Evolutionary conservation across 2,797 vertebrate species (phyloP), one percentile per base, ranked within the genome.

Genomic region (Echiichthys vipera): DNA sequence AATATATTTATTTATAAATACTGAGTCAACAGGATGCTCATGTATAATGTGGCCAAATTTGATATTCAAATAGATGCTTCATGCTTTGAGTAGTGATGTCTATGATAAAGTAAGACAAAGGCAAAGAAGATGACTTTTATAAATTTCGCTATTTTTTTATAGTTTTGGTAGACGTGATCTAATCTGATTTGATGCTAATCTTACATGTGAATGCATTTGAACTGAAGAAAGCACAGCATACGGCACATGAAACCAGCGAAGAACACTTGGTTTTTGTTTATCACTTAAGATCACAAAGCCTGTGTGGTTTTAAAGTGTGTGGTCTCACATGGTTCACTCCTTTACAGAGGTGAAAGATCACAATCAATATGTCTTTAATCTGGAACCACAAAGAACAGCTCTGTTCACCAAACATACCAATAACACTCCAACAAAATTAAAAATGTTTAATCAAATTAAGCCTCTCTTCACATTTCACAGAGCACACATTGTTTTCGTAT

Each of bases 271-370:
- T 69, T 22, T 51, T 54, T 63, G 46, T 68, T 77, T 27, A 54
- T 71, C 25, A 54, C 45, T 5, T 15, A 40, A 54, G 45, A 50
- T 58, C 29, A 72, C 37, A 51, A 55, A 45, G 54, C 18, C 7
- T n/a, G 27, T 39, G 54, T 62, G 47, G 43, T 63, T 74, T 58
- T 34, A 56, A 54, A 63, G 18, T 10, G 0, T 30, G 50, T 51
- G 63, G 59, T 58, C 24, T 69, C 39, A 59, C 37, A 24, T 36
- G n/a, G 25, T 49, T 66, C n/a, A 37, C 37, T 42, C 20, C 53
- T 72, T 77, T 32, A 77, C 20, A 4, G 56, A 43, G 64, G 49
- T 59, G 25, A 81, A 80, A 70, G 45, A 22, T 71, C 47, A 42
- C 45, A 43, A 25, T 46, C 4, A 65, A 7, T 71, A 36, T 20